phyloP scores from a whole-genome alignment of 2,797 vertebrate genomes.

The Poecilia wingei region DNA sequence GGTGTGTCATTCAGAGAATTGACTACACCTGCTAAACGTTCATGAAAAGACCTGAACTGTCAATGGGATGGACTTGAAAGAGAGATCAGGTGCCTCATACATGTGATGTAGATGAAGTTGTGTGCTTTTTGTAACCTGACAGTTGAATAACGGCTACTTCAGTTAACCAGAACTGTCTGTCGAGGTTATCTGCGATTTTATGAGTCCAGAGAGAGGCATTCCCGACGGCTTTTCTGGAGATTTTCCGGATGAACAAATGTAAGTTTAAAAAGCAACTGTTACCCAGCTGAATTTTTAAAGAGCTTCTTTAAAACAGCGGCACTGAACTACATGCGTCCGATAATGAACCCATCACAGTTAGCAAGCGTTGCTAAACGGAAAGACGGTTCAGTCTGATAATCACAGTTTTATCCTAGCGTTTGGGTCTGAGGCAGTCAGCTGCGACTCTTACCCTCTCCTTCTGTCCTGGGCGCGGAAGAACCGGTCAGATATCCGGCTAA shows the following conservation, averaged over 20 bases:
- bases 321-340: not conserved
- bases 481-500: conserved; percentile 78
- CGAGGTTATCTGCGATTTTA: conserved; percentile 15
- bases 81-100: not conserved
- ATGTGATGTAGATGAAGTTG: not conserved
- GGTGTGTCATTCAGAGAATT: not conserved
- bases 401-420: not conserved
- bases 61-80: not conserved
- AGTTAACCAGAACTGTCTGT: not conserved
- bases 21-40: not conserved
- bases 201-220: not conserved
- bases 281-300: not conserved
- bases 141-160: not conserved
- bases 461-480: conserved; percentile 77
- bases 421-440: not conserved
- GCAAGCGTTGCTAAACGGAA: not conserved
- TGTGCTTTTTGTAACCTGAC: not conserved
- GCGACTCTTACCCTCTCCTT: conserved; percentile 77
- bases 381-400: not conserved
- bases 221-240: not conserved
- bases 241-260: not conserved
- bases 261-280: not conserved
- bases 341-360: conserved; percentile 19
- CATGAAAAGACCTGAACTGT: too few species aligned
- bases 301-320: too few species aligned